Conservation (phyloP, 2,888 invertebrate genomes). For the Corythucha ciliata region DNA sequence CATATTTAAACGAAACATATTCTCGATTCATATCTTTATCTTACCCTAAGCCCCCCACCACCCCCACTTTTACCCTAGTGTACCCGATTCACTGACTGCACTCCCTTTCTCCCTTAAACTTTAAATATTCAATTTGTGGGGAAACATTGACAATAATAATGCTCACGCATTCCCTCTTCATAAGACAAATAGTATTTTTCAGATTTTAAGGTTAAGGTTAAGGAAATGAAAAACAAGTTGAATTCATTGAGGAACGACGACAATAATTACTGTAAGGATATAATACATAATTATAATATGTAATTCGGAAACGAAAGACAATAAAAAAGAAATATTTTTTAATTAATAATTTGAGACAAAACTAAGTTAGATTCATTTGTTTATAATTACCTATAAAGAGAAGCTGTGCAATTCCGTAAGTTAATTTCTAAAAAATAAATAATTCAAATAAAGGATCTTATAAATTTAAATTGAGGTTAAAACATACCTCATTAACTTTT, state of each 20-base stretch:
- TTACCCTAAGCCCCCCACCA: too few relatives aligned
- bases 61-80: too few relatives aligned
- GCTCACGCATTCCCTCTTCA: too few relatives aligned
- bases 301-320: neutral
- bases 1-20: neutral
- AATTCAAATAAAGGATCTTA: too few relatives aligned
- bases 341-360: slow-evolving; percentile 14
- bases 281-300: neutral
- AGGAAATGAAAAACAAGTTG: slow-evolving; percentile 1
- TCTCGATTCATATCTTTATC: too few relatives aligned
- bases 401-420: too few relatives aligned
- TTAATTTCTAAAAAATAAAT: too few relatives aligned
- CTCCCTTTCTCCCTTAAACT: neutral
- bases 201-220: slow-evolving; percentile 10
- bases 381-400: too few relatives aligned
- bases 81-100: too few relatives aligned
- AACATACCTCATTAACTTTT: slow-evolving; percentile 8
- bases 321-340: too few relatives aligned
- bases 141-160: slow-evolving; percentile 27
- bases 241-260: slow-evolving; percentile 16
- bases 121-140: slow-evolving; percentile 5
- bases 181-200: slow-evolving; percentile 21
- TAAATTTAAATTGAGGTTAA: too few relatives aligned
- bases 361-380: slow-evolving; percentile 15
- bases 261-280: slow-evolving; percentile 18